These are phyloP conservation scores for Dissostichus mawsoni DNA, from an alignment of 2,113 vertebrate genomes.

Conservation along the genomic window DNA sequence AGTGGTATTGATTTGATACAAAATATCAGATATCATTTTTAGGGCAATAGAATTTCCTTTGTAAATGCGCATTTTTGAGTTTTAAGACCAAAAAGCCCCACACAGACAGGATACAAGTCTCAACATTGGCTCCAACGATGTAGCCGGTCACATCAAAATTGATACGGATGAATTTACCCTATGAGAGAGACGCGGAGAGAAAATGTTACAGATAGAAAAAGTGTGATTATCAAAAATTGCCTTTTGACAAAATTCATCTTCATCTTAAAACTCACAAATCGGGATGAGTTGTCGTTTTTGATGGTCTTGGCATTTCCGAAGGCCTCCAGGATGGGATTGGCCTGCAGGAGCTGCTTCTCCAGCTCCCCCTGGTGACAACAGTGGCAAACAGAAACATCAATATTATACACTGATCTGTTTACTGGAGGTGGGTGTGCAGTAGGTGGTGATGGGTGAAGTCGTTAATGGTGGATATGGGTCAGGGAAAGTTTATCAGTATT, in stretches of 20 bases:
- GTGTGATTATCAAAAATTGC: not conserved
- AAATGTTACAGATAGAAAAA: not conserved
- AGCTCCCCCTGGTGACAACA: conserved; percentile 90
- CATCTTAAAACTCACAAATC: conserved; percentile 90
- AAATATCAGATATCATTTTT: not conserved
- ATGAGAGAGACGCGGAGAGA: conserved; percentile 18
- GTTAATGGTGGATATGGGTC: conserved; percentile 7
- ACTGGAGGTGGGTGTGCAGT: not conserved
- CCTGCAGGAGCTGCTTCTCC: conserved; percentile 96
- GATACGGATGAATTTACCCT: conserved; percentile 98
- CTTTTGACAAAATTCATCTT: not conserved
- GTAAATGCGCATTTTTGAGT: not conserved
- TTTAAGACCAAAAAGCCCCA: not conserved
- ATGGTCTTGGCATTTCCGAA: conserved; percentile 98
- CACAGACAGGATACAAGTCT: conserved; percentile 93
- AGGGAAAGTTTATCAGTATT: conserved; percentile 6
- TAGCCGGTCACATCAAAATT: conserved; percentile 98
- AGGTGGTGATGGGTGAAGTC: not conserved
- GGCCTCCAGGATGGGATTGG: conserved; percentile 97
- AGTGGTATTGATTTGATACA: not conserved
- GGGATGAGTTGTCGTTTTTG: conserved; percentile 98
- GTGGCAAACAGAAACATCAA: conserved; percentile 37
- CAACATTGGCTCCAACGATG: conserved; percentile 97
- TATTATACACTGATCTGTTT: not conserved
- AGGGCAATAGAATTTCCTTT: not conserved